These are phyloP conservation scores for Paradoxurus hermaphroditus DNA, from an alignment of 2,113 vertebrate genomes.

Conservation along the genomic window DNA sequence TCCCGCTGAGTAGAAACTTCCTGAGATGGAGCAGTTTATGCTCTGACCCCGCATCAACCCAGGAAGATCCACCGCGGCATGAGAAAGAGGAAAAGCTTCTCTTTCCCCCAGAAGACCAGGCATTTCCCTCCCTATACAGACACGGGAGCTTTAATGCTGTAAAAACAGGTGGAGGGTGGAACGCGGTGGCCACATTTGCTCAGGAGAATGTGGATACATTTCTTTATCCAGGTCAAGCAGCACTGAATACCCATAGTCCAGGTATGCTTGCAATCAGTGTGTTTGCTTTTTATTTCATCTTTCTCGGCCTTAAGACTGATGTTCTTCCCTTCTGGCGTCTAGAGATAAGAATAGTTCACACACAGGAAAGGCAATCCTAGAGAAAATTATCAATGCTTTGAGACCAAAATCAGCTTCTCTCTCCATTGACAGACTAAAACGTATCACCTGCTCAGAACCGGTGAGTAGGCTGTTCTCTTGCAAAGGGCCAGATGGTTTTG, in stretches of 20 bases:
- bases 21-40: not conserved
- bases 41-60: no score
- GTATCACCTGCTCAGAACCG: constrained; percentile 33
- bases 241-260: not conserved
- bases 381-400: constrained; percentile 49
- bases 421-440: constrained; percentile 45
- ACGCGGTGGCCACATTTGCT: not conserved
- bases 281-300: constrained; percentile 25
- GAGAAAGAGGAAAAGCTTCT: not conserved
- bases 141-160: not conserved
- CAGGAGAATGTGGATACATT: not conserved
- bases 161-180: not conserved
- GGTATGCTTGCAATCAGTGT: not conserved
- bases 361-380: not conserved
- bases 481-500: constrained; percentile 59
- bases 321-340: not conserved
- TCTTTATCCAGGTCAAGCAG: not conserved
- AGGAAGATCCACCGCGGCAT: not conserved
- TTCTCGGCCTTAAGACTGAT: not conserved
- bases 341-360: constrained; percentile 36
- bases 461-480: constrained; percentile 3
- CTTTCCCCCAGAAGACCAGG: not conserved
- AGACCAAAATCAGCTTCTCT: constrained; percentile 38
- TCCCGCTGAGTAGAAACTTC: not conserved
- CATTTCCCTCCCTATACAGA: not conserved